Conservation (phyloP, 2,113 vertebrate species). For the Myodes glareolus region DNA sequence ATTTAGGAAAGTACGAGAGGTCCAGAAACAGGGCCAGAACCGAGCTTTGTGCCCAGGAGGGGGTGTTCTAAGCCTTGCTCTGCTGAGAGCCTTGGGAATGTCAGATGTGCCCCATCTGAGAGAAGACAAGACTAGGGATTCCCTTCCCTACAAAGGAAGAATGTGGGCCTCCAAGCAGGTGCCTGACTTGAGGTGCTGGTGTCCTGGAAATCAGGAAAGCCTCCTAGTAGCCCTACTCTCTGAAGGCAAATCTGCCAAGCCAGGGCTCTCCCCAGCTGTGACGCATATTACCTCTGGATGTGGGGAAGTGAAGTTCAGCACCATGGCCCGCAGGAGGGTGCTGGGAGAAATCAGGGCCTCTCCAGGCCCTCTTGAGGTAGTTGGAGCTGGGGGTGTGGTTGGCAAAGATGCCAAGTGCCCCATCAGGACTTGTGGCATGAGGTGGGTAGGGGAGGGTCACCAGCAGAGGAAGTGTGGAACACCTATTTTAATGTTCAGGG, state of each 20-base stretch:
- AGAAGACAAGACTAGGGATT: background rate
- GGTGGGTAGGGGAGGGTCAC: background rate
- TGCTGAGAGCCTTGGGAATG: background rate
- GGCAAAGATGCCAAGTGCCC: background rate
- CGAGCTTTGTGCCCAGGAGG: background rate
- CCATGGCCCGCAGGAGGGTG: background rate
- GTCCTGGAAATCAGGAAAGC: background rate
- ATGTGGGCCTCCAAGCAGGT: background rate
- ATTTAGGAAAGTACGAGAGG: background rate
- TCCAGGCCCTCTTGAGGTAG: background rate
- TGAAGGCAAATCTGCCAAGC: background rate
- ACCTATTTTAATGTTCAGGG: background rate
- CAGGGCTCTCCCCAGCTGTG: background rate
- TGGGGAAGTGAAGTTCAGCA: slow-evolving; percentile 23
- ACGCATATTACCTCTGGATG: background rate
- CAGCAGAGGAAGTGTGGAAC: background rate
- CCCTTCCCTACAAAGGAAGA: background rate
- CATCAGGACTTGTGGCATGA: background rate
- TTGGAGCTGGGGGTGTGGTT: background rate
- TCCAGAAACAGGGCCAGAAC: accelerated
- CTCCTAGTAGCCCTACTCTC: background rate
- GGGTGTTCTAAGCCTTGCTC: background rate
- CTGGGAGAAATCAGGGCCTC: background rate
- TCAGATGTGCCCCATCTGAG: background rate
- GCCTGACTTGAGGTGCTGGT: background rate